These are phyloP conservation scores for Copsychus sechellarum DNA, from an alignment of 2,113 vertebrate species.

Conservation along the genomic window DNA sequence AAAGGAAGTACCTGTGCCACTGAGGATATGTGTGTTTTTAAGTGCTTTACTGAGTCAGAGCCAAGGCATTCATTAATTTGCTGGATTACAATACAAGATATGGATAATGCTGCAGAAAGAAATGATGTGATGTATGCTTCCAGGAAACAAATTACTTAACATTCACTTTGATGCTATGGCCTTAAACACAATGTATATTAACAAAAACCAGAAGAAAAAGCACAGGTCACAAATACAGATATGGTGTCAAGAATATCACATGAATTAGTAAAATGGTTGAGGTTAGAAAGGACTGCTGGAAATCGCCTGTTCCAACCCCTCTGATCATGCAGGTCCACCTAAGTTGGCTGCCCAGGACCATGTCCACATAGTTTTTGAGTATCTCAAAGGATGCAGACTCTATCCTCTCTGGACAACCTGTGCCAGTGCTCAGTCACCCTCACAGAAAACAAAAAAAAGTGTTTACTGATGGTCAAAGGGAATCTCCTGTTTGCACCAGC, in stretches of 20 bases:
- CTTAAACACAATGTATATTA: background rate
- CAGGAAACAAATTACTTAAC: background rate
- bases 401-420: background rate
- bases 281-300: background rate
- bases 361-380: background rate
- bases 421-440: background rate
- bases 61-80: background rate
- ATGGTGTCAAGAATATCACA: background rate
- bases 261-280: background rate
- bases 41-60: constrained; percentile 20
- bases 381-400: background rate
- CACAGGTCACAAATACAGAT: background rate
- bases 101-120: background rate
- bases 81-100: background rate
- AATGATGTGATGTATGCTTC: background rate
- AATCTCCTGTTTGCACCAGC: background rate
- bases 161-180: background rate
- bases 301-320: background rate
- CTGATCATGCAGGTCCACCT: background rate
- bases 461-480: background rate
- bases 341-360: rapidly evolving
- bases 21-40: background rate
- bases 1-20: background rate
- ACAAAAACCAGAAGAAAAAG: background rate
- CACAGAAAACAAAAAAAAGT: background rate